These are phyloP conservation scores for Larimichthys polyactis DNA, from an alignment of 2,113 vertebrate species.

Conservation along the genomic window DNA sequence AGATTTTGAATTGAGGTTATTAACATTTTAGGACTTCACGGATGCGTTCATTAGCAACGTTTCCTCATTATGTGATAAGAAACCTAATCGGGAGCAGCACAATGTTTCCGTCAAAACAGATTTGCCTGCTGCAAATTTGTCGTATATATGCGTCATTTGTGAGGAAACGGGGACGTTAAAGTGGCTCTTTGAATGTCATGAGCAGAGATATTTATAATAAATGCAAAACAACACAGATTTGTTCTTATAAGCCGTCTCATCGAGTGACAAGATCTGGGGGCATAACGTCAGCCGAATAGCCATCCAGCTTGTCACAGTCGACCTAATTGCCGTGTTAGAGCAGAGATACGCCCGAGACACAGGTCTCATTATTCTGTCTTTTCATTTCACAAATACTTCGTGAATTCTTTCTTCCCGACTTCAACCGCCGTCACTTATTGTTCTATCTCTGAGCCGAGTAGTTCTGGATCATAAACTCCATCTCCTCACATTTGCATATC, in stretches of 20 bases:
- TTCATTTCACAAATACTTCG: conserved; percentile 70
- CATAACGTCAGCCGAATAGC: conserved; percentile 22
- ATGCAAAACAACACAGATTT: conserved; percentile 25
- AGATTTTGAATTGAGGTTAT: conserved; percentile 5
- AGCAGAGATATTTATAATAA: conserved; percentile 13
- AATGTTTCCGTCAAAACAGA: not conserved
- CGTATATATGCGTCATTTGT: not conserved
- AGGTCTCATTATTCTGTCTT: conserved; percentile 74
- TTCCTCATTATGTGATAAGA: conserved; percentile 36
- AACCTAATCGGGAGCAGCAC: not conserved
- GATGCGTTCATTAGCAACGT: not conserved
- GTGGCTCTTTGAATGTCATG: not conserved
- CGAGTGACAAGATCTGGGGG: conserved; percentile 36
- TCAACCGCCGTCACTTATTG: conserved; percentile 70
- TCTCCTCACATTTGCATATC: conserved; percentile 77
- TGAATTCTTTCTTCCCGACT: conserved; percentile 56
- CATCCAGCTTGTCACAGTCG: conserved; percentile 34
- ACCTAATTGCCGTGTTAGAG: conserved; percentile 72
- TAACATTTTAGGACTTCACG: conserved; percentile 14
- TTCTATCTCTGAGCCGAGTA: conserved; percentile 60
- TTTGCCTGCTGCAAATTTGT: not conserved
- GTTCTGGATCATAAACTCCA: conserved; percentile 82
- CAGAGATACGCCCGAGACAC: conserved; percentile 43
- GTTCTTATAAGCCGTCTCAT: conserved; percentile 18
- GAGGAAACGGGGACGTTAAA: not conserved